phyloP scores from a whole-genome alignment of 1,140 invertebrate species.

The Trachymyrmex cornetzi region DNA sequence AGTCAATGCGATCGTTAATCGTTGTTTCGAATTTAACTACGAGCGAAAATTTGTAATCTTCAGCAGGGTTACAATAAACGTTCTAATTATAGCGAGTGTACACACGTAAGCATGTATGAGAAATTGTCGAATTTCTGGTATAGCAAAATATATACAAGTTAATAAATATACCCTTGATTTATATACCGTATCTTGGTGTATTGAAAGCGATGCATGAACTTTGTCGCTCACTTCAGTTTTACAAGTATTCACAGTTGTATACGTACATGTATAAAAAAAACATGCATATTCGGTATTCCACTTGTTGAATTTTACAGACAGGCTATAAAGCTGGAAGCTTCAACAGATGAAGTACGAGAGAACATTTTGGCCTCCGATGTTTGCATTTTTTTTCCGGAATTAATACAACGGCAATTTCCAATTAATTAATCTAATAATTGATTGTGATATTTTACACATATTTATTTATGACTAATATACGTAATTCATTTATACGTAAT shows the following conservation, averaged over 20 bases:
- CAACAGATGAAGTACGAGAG: neutral
- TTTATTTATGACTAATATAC: slow-evolving; percentile 14
- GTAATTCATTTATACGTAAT: neutral
- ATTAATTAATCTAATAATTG: slow-evolving; percentile 21
- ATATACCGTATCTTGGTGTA: neutral
- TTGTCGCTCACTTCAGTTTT: slow-evolving; percentile 1
- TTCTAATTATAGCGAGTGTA: slow-evolving; percentile 71
- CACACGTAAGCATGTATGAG: slow-evolving; percentile 71
- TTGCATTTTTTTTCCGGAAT: neutral
- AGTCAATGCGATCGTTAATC: slow-evolving; percentile 57
- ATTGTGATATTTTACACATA: slow-evolving; percentile 1
- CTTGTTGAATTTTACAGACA: slow-evolving; percentile 22
- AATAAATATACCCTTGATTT: slow-evolving; percentile 56
- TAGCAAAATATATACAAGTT: slow-evolving; percentile 77
- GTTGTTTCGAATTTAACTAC: slow-evolving; percentile 59
- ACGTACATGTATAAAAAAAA: neutral
- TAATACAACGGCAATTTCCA: neutral
- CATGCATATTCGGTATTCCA: neutral
- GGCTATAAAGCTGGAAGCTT: neutral
- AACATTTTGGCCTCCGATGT: neutral
- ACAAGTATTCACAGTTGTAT: neutral
- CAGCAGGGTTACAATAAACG: slow-evolving; percentile 35
- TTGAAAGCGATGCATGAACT: neutral
- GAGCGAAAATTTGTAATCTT: slow-evolving; percentile 23
- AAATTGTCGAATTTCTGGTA: slow-evolving; percentile 69